Percentiles rank a stretch among this genome's conserved stretches.
phyloP scores from a whole-genome alignment of 2,113 vertebrate genomes.

The Isichthys henryi region DNA sequence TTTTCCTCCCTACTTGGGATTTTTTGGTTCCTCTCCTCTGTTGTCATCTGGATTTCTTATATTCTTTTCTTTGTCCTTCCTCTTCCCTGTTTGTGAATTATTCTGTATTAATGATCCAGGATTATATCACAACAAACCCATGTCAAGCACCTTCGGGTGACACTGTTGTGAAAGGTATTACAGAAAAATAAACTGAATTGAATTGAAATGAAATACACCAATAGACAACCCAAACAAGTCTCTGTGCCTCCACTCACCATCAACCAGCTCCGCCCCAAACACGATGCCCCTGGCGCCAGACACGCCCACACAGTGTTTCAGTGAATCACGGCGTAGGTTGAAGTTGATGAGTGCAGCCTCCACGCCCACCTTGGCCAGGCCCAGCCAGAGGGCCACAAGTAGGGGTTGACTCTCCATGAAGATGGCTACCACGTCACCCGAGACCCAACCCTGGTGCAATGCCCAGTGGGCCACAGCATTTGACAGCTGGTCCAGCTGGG shows the following conservation, averaged over 20 bases:
- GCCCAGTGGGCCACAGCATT: slow-evolving; percentile 68
- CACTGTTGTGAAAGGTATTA: not conserved
- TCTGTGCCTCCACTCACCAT: slow-evolving; percentile 44
- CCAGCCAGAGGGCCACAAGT: slow-evolving; percentile 75
- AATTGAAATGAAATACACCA: not conserved
- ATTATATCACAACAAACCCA: not conserved
- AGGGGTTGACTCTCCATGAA: slow-evolving; percentile 72
- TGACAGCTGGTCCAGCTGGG: slow-evolving; percentile 61
- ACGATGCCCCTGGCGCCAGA: slow-evolving; percentile 65
- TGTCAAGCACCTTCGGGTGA: not conserved
- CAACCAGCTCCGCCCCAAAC: slow-evolving; percentile 62
- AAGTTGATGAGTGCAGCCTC: slow-evolving; percentile 75
- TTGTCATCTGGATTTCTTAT: not conserved
- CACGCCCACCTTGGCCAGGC: slow-evolving; percentile 72
- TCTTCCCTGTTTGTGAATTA: not conserved
- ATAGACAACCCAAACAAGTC: not conserved
- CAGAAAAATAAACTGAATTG: not conserved
- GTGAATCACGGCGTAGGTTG: slow-evolving; percentile 63
- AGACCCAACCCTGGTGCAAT: slow-evolving; percentile 51
- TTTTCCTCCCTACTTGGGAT: not conserved
- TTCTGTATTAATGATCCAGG: not conserved
- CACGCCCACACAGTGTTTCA: slow-evolving; percentile 66
- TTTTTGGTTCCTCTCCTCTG: not conserved
- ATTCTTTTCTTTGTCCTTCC: not conserved
- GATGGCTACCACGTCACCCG: slow-evolving; percentile 72